Conservation (phyloP, 2,888 invertebrate species). For the Drosophila stalkeri region DNA sequence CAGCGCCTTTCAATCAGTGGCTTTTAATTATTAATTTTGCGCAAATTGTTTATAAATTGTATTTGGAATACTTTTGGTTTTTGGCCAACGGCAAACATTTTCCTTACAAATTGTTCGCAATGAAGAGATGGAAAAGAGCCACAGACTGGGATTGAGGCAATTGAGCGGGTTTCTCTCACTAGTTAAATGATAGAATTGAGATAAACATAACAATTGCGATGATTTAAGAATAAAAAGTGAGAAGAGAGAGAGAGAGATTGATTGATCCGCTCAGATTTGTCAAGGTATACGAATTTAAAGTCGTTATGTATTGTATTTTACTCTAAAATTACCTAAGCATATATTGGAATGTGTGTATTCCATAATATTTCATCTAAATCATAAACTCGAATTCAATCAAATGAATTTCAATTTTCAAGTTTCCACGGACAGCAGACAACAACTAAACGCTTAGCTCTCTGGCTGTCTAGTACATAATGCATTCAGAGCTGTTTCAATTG, state of each 20-base stretch:
- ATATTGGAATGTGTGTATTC: neutral
- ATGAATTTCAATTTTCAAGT: neutral
- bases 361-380: neutral
- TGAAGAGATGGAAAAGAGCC: neutral
- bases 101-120: neutral
- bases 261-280: neutral
- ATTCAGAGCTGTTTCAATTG: conserved; percentile 1
- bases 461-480: neutral
- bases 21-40: conserved; percentile 21
- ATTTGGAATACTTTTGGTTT: conserved; percentile 21
- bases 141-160: neutral
- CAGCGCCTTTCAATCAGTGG: conserved; percentile 17
- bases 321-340: neutral
- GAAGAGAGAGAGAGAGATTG: neutral
- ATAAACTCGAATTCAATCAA: neutral
- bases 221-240: neutral
- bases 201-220: neutral
- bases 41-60: conserved; percentile 29
- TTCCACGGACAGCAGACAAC: neutral
- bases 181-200: neutral
- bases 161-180: neutral
- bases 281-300: no score
- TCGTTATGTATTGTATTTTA: no score
- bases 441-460: neutral
- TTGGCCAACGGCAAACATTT: neutral